Percentiles rank a stretch among this genome's conserved stretches.
Conservation (phyloP, 1,140 invertebrate species). For the Panagrolaimus sp. region DNA sequence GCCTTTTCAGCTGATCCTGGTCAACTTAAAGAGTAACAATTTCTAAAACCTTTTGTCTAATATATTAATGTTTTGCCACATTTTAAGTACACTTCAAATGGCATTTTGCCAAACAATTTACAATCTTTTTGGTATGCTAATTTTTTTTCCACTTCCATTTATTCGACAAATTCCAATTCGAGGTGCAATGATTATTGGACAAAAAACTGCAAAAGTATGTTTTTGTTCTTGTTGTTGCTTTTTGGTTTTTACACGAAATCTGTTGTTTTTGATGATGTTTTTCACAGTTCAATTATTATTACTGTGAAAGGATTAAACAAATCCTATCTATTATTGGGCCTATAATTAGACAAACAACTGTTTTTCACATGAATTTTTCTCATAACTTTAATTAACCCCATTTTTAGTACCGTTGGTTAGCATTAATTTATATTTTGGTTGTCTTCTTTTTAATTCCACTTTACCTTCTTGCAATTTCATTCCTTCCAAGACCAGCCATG, state of each 20-base stretch:
- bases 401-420: conserved; percentile 61
- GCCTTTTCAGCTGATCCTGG: conserved; percentile 48
- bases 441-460: conserved; percentile 65
- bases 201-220: conserved; percentile 54
- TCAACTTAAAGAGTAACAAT: conserved; percentile 45
- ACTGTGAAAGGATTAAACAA: too few relatives aligned
- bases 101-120: conserved; percentile 68
- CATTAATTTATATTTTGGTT: conserved; percentile 64
- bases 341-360: background rate
- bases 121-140: conserved; percentile 67
- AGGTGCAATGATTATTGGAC: conserved; percentile 63
- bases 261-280: too few relatives aligned
- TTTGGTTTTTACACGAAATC: too few relatives aligned
- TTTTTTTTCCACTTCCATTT: conserved; percentile 67
- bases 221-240: too few relatives aligned
- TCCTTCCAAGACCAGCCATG: conserved; percentile 50
- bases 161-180: conserved; percentile 64
- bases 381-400: background rate
- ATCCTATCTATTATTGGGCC: too few relatives aligned
- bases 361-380: background rate
- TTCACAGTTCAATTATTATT: too few relatives aligned
- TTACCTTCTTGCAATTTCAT: conserved; percentile 38
- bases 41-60: conserved; percentile 12
- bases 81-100: conserved; percentile 64
- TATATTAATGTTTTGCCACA: background rate